These are phyloP conservation scores for Agrochola litura DNA, from an alignment of 2,888 invertebrate genomes.

Conservation along the genomic window DNA sequence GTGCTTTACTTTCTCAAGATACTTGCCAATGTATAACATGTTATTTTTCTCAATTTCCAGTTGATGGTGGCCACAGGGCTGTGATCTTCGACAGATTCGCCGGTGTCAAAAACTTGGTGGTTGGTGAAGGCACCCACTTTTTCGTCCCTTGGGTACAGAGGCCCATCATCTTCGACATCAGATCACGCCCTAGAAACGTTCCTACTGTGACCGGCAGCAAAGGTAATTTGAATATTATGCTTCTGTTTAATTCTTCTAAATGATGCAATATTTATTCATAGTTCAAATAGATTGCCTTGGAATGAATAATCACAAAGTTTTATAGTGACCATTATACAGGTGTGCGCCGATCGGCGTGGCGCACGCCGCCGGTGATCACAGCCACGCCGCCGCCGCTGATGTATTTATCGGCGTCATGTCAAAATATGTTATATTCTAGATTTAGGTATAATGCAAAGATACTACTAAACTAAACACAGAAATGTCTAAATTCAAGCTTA, in stretches of 20 bases:
- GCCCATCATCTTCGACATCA: conserved; percentile 99
- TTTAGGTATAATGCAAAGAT: no score
- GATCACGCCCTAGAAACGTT: conserved; percentile 98
- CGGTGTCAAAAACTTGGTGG: conserved; percentile 97
- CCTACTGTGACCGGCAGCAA: conserved; percentile 99
- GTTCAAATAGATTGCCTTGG: neutral
- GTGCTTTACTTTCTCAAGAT: neutral
- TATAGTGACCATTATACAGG: no score
- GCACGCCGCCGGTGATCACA: no score
- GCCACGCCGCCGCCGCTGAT: no score
- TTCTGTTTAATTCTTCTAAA: neutral
- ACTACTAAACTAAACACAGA: no score
- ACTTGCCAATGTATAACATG: neutral
- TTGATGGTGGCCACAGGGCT: conserved; percentile 99
- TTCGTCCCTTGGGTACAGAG: conserved; percentile 99
- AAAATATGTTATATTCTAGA: no score
- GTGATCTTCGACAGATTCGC: conserved; percentile 99
- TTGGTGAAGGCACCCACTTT: conserved; percentile 99
- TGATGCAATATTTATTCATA: neutral
- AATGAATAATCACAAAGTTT: neutral
- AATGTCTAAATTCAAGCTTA: no score
- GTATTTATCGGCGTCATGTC: no score
- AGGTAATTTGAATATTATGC: conserved; percentile 89
- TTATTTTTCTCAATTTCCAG: conserved; percentile 87
- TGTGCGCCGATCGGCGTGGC: no score